Conservation (phyloP, 2,797 vertebrate genomes). For the Falco berigora region DNA sequence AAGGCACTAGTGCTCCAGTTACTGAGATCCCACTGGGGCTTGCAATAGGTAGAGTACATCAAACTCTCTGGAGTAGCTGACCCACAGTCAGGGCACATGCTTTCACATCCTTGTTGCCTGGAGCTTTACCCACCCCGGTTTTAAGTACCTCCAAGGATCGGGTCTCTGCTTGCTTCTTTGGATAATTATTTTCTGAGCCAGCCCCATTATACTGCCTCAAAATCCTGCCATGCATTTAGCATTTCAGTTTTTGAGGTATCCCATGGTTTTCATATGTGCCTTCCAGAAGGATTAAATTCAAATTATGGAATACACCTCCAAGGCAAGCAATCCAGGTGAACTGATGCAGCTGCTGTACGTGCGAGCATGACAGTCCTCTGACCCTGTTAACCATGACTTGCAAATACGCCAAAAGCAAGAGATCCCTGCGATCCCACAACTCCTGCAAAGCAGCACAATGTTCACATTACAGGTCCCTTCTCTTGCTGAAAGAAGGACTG, state of each 20-base stretch:
- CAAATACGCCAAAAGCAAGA: not conserved
- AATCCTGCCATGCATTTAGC: not conserved
- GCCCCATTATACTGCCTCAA: not conserved
- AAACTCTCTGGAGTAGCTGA: not conserved
- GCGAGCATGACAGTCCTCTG: not conserved
- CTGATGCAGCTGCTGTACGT: not conserved
- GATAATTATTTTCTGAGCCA: not conserved
- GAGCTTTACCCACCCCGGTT: not conserved
- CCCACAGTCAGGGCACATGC: not conserved
- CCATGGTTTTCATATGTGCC: not conserved
- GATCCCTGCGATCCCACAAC: not conserved
- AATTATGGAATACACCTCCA: not conserved
- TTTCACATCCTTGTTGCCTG: not conserved
- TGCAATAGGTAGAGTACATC: not conserved
- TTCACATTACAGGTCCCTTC: fast-evolving
- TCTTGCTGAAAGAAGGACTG: not conserved
- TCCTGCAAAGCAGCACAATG: fast-evolving
- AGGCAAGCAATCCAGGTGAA: not conserved
- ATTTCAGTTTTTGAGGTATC: not conserved
- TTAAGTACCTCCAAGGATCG: not conserved
- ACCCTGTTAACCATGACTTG: not conserved
- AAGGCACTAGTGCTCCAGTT: not conserved
- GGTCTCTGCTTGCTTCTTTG: not conserved
- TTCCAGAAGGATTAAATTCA: not conserved
- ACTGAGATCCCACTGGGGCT: not conserved